These are phyloP conservation scores for Montifringilla adamsi DNA, from an alignment of 2,113 vertebrate species.

Conservation along the genomic window DNA sequence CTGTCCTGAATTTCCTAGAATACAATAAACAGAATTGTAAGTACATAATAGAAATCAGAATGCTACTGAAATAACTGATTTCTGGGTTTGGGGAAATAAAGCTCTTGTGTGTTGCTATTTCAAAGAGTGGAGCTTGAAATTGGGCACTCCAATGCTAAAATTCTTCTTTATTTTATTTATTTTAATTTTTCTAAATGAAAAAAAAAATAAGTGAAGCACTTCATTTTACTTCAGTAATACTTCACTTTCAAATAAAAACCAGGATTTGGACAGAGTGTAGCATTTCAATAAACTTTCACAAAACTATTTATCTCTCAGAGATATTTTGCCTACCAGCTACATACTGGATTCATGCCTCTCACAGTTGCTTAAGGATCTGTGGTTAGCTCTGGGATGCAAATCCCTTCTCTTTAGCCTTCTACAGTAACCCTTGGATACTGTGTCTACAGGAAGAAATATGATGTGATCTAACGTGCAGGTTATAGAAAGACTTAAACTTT, in stretches of 20 bases:
- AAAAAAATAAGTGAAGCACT: not conserved
- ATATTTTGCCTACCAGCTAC: not conserved
- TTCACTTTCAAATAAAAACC: not conserved
- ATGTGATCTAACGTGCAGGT: not conserved
- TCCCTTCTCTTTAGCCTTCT: not conserved
- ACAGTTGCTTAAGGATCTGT: not conserved
- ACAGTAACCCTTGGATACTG: not conserved
- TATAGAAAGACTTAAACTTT: not conserved
- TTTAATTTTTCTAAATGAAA: not conserved
- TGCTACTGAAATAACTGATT: not conserved
- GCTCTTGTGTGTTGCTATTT: not conserved
- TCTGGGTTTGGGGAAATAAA: not conserved
- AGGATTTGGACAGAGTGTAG: not conserved
- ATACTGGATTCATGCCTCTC: not conserved
- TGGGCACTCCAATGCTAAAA: not conserved
- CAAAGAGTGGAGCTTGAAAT: not conserved
- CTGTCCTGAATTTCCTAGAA: slow-evolving; percentile 94
- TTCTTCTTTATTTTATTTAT: not conserved
- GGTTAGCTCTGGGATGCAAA: not conserved
- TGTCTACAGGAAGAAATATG: not conserved
- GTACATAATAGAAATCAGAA: not conserved
- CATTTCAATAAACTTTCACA: not conserved
- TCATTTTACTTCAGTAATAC: not conserved
- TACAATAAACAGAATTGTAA: not conserved
- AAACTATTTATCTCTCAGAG: not conserved